Evolutionary conservation across 2,888 invertebrate genomes (phyloP), one percentile per base, ranked within the genome.

Genomic region (Auanema freiburgensis): DNA sequence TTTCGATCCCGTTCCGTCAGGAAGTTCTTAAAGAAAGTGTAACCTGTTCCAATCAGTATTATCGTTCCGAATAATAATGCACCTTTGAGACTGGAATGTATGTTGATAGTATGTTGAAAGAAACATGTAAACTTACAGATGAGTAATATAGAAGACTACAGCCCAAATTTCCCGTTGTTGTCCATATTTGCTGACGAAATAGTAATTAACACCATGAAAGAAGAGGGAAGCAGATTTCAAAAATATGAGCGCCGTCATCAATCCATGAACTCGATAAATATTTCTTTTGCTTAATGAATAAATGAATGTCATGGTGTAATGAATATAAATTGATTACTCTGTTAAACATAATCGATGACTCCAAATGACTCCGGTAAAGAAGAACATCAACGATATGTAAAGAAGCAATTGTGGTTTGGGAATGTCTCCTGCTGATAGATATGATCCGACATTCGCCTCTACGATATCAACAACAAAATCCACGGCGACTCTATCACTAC

Each of bases 1-100:
- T 93, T 93, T 86, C 97, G 95, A 84, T 98, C 97, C 71, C 93
- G 90, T 77, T 95, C 94, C 0, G 94, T 92, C 24, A 98, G 87
- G 73, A 98, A 92, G 84, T 96, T 93, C 84, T 97, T 97, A 78
- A 98, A 93, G 84, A 97, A 98, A 44, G 95, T 94, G 93, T 96
- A 98, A 0, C 98, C 98, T 6, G 97, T 95, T 53, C 97, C 97
- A 74, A 98, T 92, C 12, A 98, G 88, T 12, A 97, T 91, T 73
- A 98, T 91, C 0, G 95, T 95, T 65, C 96, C 93, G 84, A 98
- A 97, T 57, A 98, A 86, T 51, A 98, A 90, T 0, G 93, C 92
- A 12, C 93, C 92, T 85, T 92, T 92, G 63, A 93, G 86, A 74
- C 91, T 92, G 84, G 59, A 73, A 43, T n/a, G 42, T 10, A 44